Base-by-base conservation (phyloP, 2,113 vertebrate genomes). In the Alethe castanea region DNA sequence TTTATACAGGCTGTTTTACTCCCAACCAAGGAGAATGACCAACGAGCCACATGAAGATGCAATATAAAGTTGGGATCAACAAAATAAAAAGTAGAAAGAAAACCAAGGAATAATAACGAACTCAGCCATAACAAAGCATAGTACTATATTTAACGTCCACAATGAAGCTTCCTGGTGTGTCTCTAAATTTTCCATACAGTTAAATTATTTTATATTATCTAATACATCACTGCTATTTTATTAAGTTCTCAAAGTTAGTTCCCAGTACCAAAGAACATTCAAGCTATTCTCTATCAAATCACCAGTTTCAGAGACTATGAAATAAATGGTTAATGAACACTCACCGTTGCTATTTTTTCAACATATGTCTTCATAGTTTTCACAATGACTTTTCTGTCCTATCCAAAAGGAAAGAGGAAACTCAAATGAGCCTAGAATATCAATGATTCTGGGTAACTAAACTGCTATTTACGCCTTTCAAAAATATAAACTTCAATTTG, bases 361-460 rank as follows among this genome's bases (percentile, higher is more conserved):
- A 99, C 92, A 16, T 99, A 99, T 0, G 98, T 98, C 98, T 99
- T 99, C 99, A 99, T 99, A 17, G 99, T 99, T 98, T 99, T 99
- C 93, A 99, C 98, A 85, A 99, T 99, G 22, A 99, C 96, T 97
- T 99, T 99, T 95, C 99, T 98, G 97, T 99, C 99, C 99, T 99
- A 95, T 44, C 53, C 97, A 97, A 76, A 95, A 57, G 12, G 64
- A 94, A 96, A 79, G 14, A 72, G 61, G 66, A 78, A 95, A 80
- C 15, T 24, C 16, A 8, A 86, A 74, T 96, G 8, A 97, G 48
- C 14, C 66, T 76, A 23, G 38, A 66, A 54, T 28, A 24, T 1
- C 47, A 82, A 79, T 29, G 57, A 82, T 28, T 94, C 88, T 29
- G 36, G 86, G 36, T 17, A 94, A 87, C 4, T 59, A 25, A 53